Conservation (phyloP, 2,888 invertebrate genomes). For the Artemia sinica region DNA sequence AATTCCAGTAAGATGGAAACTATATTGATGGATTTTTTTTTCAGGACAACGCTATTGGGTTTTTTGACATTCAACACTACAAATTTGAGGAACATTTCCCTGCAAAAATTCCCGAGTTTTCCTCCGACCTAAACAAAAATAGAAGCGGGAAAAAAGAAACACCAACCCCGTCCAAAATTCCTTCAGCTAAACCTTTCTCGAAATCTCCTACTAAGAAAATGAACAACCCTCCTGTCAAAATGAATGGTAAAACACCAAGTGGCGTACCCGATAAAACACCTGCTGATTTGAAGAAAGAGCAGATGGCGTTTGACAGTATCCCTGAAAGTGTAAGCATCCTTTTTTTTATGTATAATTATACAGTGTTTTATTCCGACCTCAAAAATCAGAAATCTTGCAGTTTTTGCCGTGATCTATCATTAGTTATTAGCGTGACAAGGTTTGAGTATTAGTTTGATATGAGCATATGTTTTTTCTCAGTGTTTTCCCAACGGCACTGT, state of each 20-base stretch:
- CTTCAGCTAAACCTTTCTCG: not conserved
- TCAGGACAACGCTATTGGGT: conserved; percentile 42
- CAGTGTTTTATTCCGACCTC: too few species aligned
- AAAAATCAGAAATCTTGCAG: too few species aligned
- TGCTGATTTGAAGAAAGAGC: conserved; percentile 5
- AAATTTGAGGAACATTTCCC: conserved; percentile 64
- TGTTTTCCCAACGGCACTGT: too few species aligned
- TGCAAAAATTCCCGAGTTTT: conserved; percentile 56
- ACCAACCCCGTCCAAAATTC: not conserved
- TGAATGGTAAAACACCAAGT: not conserved
- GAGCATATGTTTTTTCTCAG: too few species aligned
- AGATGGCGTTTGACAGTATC: not conserved
- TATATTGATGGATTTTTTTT: conserved; percentile 26
- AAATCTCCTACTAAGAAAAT: not conserved
- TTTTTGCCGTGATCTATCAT: too few species aligned
- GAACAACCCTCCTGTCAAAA: not conserved
- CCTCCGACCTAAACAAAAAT: too few species aligned
- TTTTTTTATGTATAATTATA: not conserved
- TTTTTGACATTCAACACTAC: conserved; percentile 42
- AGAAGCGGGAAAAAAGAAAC: conserved; percentile 15
- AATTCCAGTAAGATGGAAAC: too few species aligned
- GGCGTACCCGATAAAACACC: conserved; percentile 25
- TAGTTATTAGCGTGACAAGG: too few species aligned
- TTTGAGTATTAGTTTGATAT: too few species aligned
- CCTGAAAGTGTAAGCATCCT: not conserved